Base-by-base conservation (phyloP, 2,888 invertebrate species). In the Chloromyia formosa region DNA sequence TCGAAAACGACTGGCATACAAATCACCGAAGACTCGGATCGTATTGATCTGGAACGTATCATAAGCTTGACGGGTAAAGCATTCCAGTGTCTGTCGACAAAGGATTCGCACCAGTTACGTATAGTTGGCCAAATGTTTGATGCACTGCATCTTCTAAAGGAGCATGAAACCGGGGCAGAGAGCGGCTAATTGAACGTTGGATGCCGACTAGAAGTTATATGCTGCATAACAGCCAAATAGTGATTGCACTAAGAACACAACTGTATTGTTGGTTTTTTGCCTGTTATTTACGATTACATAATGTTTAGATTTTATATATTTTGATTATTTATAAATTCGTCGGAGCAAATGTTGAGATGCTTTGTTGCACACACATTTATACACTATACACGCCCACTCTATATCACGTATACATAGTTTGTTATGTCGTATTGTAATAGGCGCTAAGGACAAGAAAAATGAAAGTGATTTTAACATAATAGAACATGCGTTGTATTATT, bases 91-190 rank as follows among this genome's bases (percentile, higher is more conserved):
- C 80, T 88, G 53, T 81, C 83, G 0, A 83, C 84, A 75, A 82
- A 84, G 53, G 83, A 86, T 74, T 79, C 81, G 56, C 82, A 78
- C 75, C 84, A 86, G 69, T 80, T 86, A 73, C 85, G 85, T 78
- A 82, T 87, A 74, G 87, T 86, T 9, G 84, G 83, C 72, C 84
- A 87, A 81, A 84, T 88, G 82, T 83, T 86, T 78, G 88, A 88
- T 77, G 87, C 88, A 4, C 87, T 87, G 78, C 62, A 68, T 58
- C 62, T 64, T 22, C 35, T 74, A 14, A 62, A 64, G 54, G 74
- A 61, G 16, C 27, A n/a, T 20, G 61, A 61, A 72, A 40, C 18
- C 1, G n/a, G 22, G 4, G 7, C 27, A 7, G 12, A 49, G 49
- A 49, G n/a, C n/a, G n/a, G n/a, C 12, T 12, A 49, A 12, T 12